These are phyloP conservation scores for Drosophila pachea DNA, from an alignment of 1,140 invertebrate species.

Conservation along the genomic window DNA sequence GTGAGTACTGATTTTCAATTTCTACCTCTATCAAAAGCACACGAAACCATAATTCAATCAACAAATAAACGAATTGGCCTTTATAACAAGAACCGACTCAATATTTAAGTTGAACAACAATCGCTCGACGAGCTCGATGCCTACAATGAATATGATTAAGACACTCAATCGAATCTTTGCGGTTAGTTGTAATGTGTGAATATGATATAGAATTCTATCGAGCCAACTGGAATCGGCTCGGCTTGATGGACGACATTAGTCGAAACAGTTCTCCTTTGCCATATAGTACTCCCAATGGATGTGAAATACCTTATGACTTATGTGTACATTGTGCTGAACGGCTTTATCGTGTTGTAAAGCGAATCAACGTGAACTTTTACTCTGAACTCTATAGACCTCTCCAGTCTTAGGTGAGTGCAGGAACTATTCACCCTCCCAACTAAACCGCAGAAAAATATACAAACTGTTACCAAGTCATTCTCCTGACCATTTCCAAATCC, in stretches of 20 bases:
- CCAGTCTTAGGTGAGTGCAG: slow-evolving; percentile 24
- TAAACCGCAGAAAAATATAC: slow-evolving; percentile 5
- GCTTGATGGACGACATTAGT: slow-evolving; percentile 8
- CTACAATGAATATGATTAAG: background rate
- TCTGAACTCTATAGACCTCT: background rate
- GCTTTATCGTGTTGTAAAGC: too few species aligned
- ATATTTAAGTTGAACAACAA: slow-evolving; percentile 26
- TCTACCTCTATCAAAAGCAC: slow-evolving; percentile 11
- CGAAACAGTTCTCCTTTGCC: background rate
- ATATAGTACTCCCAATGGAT: background rate
- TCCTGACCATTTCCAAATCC: slow-evolving; percentile 45
- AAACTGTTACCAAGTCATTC: slow-evolving; percentile 30
- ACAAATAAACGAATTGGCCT: slow-evolving; percentile 41
- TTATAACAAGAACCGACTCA: slow-evolving; percentile 31
- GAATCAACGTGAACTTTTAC: background rate
- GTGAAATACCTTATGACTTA: background rate
- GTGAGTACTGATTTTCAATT: slow-evolving; percentile 8
- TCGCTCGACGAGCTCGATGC: background rate
- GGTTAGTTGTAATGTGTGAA: slow-evolving; percentile 52
- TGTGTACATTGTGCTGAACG: background rate
- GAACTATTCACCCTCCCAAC: background rate
- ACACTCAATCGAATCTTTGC: slow-evolving; percentile 16
- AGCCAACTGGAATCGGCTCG: slow-evolving; percentile 11
- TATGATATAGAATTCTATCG: slow-evolving; percentile 40
- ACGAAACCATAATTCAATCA: slow-evolving; percentile 36